phyloP scores from a whole-genome alignment of 2,888 invertebrate genomes.

The Isoperla grammatica region DNA sequence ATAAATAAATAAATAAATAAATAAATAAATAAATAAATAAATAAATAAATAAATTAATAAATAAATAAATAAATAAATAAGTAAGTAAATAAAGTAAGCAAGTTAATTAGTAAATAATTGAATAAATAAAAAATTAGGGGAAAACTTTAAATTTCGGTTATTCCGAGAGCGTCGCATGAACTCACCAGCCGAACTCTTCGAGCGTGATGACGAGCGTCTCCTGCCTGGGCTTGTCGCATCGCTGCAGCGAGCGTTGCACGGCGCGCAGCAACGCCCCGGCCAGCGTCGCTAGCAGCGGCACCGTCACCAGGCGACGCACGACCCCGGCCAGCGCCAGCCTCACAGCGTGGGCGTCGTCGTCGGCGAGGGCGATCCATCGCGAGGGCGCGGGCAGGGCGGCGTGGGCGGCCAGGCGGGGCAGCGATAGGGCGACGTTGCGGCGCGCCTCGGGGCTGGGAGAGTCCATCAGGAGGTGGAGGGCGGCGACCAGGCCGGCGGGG shows the following conservation, averaged over 20 bases:
- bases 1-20: no score
- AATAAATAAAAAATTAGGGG: no score
- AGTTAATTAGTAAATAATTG: no score
- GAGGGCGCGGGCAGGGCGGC: slow-evolving; percentile 33
- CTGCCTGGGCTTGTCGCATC: slow-evolving; percentile 9
- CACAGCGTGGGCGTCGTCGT: slow-evolving; percentile 1
- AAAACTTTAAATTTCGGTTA: no score
- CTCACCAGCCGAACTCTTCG: slow-evolving; percentile 24
- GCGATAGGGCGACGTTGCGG: slow-evolving; percentile 39
- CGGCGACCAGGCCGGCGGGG: background rate
- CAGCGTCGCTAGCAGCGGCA: slow-evolving; percentile 14
- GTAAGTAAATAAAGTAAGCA: no score
- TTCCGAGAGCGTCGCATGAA: no score
- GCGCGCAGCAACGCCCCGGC: background rate
- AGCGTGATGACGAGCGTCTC: slow-evolving; percentile 19
- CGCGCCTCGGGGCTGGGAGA: slow-evolving; percentile 36
- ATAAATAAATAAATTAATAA: no score
- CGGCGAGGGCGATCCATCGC: background rate
- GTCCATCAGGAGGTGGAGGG: slow-evolving; percentile 9
- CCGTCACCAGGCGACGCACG: slow-evolving; percentile 20
- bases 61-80: no score
- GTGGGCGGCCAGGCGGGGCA: slow-evolving; percentile 46
- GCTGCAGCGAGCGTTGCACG: slow-evolving; percentile 2
- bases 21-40: no score
- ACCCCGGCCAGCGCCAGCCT: background rate